Conservation (phyloP, 2,113 vertebrate species). For the Podarcis raffonei region DNA sequence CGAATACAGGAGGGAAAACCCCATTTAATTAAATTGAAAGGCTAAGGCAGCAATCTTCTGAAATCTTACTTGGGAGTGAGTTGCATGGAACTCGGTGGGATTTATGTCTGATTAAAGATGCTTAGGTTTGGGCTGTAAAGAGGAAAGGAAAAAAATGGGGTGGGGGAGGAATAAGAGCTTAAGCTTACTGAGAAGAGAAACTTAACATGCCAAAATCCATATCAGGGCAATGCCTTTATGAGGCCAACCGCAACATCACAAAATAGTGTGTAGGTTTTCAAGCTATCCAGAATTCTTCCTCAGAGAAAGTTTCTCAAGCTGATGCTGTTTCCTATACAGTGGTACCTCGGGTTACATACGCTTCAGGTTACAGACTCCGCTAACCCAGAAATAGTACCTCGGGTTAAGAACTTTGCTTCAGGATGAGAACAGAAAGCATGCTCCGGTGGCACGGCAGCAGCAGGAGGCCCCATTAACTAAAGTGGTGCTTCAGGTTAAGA, state of each 20-base stretch:
- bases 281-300: neutral
- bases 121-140: neutral
- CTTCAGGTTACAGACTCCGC: too few relatives aligned
- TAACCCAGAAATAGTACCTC: too few relatives aligned
- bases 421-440: too few relatives aligned
- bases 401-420: too few relatives aligned
- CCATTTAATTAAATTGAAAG: neutral
- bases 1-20: neutral
- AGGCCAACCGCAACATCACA: too few relatives aligned
- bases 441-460: too few relatives aligned
- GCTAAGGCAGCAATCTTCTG: neutral
- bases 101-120: slow-evolving; percentile 5
- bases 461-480: too few relatives aligned
- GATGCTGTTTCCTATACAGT: neutral
- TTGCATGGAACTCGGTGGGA: neutral
- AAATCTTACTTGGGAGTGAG: neutral
- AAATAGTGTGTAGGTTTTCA: neutral
- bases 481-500: too few relatives aligned
- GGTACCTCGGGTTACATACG: too few relatives aligned
- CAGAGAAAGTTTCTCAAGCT: neutral
- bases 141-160: neutral
- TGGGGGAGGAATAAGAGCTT: neutral
- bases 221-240: too few relatives aligned
- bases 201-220: neutral
- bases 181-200: neutral